phyloP scores from a whole-genome alignment of 2,797 vertebrate genomes.

The Xiphorhynchus erythropygius region DNA sequence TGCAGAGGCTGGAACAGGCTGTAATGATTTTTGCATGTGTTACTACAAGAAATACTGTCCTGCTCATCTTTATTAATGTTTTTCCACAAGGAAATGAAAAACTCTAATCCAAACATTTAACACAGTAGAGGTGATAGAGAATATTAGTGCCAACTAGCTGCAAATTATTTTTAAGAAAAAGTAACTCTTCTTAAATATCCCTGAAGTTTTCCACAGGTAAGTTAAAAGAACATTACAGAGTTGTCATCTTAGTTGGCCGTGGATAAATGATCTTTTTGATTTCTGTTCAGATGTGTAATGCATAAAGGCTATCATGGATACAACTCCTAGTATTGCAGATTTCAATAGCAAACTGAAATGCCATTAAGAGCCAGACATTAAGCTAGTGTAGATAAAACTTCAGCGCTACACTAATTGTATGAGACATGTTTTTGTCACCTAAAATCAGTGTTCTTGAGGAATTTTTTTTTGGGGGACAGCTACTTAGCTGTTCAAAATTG shows the following conservation, averaged over 20 bases:
- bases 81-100: conserved; percentile 63
- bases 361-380: not conserved
- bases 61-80: not conserved
- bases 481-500: conserved; percentile 8
- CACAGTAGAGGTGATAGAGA: conserved; percentile 1
- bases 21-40: conserved; percentile 42
- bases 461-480: not conserved
- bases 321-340: not conserved
- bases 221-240: not conserved
- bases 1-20: not conserved
- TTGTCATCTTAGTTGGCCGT: not conserved
- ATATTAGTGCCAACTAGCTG: not conserved
- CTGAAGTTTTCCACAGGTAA: not conserved
- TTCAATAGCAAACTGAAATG: not conserved
- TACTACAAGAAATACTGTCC: conserved; percentile 15
- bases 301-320: not conserved
- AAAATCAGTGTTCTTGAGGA: not conserved
- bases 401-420: not conserved
- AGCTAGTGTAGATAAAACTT: not conserved
- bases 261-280: not conserved
- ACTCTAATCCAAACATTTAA: not conserved
- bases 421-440: not conserved
- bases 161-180: conserved; percentile 9
- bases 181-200: conserved; percentile 21
- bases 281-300: not conserved